Base-by-base conservation (phyloP, 2,888 invertebrate genomes). In the Neocrepidodera transversa region DNA sequence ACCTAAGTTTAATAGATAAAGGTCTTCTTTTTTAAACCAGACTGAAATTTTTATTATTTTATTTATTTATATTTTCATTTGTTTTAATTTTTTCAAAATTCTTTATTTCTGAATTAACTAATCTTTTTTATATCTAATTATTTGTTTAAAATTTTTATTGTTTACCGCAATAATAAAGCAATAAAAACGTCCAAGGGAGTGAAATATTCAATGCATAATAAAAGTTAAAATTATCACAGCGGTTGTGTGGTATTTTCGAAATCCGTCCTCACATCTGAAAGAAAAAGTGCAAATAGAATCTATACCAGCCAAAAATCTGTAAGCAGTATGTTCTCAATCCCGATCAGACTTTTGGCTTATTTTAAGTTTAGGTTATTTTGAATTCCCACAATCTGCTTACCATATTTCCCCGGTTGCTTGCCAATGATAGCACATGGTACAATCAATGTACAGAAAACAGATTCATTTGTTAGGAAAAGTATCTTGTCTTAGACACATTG, bases 301-400 rank as follows among this genome's bases (percentile, higher is more conserved):
- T 5, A 23, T 5, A 26, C 53, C 4, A 59, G 57, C 60, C 62
- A 60, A 72, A 76, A 78, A 78, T 76, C 76, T 78, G 77, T 78
- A 77, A 68, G 66, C 77, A 76, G 75, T 69, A 76, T 78, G 78
- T 76, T 76, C 70, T 71, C 71, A 68, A 75, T 73, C 70, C 72
- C 71, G 68, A 75, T 73, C 70, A 69, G 65, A 70, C 71, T 76
- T 78, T 76, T 75, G 73, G 76, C 77, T 77, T 77, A 78, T 77
- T 77, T 77, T 75, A 76, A 74, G 71, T n/a, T 71, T 70, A 75
- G 71, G 76, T 76, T 77, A 78, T 78, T 78, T 78, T 75, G 72
- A 76, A 74, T 77, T 77, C 78, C 74, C 77, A 76, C 77, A 77
- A 78, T 77, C 78, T 78, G 77, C 71, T 74, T 74, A 71, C 77